Evolutionary conservation across 2,797 vertebrate species (phyloP), one percentile per base, ranked within the genome.

Genomic region (Aldrovandia affinis): DNA sequence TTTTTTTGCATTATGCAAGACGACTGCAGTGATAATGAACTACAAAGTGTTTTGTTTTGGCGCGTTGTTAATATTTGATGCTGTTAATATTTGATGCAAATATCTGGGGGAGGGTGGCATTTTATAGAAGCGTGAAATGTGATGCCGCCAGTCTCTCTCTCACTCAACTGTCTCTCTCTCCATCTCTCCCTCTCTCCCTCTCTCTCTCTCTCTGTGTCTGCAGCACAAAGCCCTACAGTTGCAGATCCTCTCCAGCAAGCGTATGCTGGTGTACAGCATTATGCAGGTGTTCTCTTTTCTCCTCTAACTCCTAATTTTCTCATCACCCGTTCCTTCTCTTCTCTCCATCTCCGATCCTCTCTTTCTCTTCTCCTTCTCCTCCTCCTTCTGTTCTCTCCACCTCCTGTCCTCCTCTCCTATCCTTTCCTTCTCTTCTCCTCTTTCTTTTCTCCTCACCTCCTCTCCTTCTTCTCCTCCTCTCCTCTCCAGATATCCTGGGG

Each of bases 191-290:
- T 87, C 33, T n/a, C 33, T 92, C 84, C 89, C 52, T n/a, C 2
- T 55, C 87, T 50, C 77, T 73, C 57, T 88, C 80, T 89, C 78
- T 85, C 86, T 84, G 10, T 70, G 5, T 82, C 70, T 85, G 89
- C 93, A 99, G 97, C 97, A 92, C 97, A 98, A 94, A 98, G 97
- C 94, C 97, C 98, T 0, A 97, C 96, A 0, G 93, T 97, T 93
- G 92, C 94, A 0, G 96, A 98, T 86, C 97, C 97, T 68, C 94
- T 99, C 86, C 97, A 98, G 92, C 98, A 98, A 88, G 98, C 97
- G 0, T 99, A 98, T 0, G 95, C 98, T 0, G 97, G 98, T 87
- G 97, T 99, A 97, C 97, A 98, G 92, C 98, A 99, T 90, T 98
- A 99, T 39, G 98, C 97, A 94, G 97, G 97, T 98, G 86, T 44